Evolutionary conservation across 2,888 invertebrate species (phyloP).

Genomic region (Arctia plantaginis): DNA sequence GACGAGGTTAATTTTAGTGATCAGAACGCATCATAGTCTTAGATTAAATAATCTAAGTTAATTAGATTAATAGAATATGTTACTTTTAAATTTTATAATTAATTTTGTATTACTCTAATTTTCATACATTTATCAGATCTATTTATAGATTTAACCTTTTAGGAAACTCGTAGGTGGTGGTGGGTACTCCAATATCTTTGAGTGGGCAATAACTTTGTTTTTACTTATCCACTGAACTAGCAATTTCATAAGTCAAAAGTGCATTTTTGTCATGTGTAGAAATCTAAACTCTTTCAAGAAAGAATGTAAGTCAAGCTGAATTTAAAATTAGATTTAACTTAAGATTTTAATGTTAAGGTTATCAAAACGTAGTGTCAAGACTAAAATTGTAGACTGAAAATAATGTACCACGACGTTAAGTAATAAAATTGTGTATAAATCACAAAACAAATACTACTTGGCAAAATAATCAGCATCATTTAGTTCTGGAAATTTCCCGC

Average conservation of each 20-base stretch:
- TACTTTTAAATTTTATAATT: not conserved
- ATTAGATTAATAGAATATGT: no score
- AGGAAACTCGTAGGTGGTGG: no score
- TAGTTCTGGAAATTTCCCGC: constrained; percentile 16
- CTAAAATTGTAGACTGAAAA: not conserved
- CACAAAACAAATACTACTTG: not conserved
- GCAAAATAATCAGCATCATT: not conserved
- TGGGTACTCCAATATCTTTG: no score
- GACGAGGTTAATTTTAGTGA: not conserved
- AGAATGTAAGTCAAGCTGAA: not conserved
- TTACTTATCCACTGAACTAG: not conserved
- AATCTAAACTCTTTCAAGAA: not conserved
- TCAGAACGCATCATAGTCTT: not conserved
- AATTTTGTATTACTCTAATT: not conserved
- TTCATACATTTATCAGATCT: not conserved
- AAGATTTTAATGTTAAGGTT: not conserved
- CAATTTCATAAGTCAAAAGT: not conserved
- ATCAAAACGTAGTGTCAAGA: not conserved
- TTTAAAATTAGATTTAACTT: not conserved
- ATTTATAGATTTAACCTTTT: not conserved
- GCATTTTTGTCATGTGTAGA: not conserved
- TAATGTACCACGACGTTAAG: not conserved
- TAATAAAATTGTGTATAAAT: not conserved
- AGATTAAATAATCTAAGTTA: no score
- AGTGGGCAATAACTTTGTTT: not conserved